These are phyloP conservation scores for Frankliniella fusca DNA, from an alignment of 2,888 invertebrate genomes.

Conservation along the genomic window DNA sequence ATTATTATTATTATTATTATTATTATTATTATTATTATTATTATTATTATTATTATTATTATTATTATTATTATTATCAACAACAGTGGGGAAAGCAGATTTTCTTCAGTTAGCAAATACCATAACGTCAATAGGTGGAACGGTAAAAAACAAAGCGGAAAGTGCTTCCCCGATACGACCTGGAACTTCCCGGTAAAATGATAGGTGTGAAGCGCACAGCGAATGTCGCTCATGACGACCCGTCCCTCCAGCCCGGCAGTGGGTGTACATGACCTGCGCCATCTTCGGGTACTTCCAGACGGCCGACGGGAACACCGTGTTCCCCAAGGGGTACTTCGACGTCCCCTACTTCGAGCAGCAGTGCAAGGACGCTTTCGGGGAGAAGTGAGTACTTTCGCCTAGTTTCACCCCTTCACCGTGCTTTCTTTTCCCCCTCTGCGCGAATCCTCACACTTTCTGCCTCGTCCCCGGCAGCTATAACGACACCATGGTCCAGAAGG, in stretches of 20 bases:
- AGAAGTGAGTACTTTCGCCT: slow-evolving; percentile 27
- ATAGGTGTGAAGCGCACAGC: too few species aligned
- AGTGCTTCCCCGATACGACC: too few species aligned
- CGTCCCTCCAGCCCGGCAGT: slow-evolving; percentile 38
- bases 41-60: too few species aligned
- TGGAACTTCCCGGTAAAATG: too few species aligned
- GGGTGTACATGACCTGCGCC: slow-evolving; percentile 36
- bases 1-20: too few species aligned
- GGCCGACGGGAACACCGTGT: slow-evolving; percentile 1
- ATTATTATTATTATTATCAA: too few species aligned
- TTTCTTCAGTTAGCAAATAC: too few species aligned
- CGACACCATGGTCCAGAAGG: slow-evolving; percentile 28
- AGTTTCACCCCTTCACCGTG: too few species aligned
- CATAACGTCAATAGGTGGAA: too few species aligned
- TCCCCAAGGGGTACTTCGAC: slow-evolving; percentile 12
- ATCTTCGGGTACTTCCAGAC: slow-evolving; percentile 36
- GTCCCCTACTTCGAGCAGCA: slow-evolving; percentile 10
- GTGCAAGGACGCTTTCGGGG: slow-evolving; percentile 33
- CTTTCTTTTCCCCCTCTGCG: neutral
- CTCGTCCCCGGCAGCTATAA: slow-evolving; percentile 19
- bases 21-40: too few species aligned
- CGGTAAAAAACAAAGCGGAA: too few species aligned
- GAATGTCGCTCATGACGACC: neutral
- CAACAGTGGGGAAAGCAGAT: too few species aligned
- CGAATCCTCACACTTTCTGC: neutral